Evolutionary conservation across 2,888 invertebrate species (phyloP).

Genomic region (Acrocyrtus sp.): DNA sequence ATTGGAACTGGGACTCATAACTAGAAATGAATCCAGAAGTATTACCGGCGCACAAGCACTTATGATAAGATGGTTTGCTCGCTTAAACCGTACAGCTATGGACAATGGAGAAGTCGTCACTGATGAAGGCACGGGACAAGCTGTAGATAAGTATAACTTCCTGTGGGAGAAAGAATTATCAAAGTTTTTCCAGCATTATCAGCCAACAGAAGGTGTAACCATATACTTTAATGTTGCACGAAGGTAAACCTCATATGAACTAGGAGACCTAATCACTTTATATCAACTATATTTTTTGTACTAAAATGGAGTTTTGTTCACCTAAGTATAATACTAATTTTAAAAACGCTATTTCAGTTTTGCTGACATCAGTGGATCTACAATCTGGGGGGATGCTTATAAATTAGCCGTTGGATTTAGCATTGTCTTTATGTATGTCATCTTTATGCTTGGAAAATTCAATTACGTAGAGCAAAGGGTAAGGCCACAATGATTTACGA

Average conservation of each 20-base stretch:
- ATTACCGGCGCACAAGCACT: conserved; percentile 75
- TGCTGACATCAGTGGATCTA: conserved; percentile 77
- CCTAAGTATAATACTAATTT: neutral
- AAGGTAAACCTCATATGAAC: conserved; percentile 69
- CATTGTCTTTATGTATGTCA: conserved; percentile 80
- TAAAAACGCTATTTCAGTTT: conserved; percentile 71
- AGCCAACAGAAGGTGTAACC: conserved; percentile 65
- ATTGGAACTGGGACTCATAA: conserved; percentile 71
- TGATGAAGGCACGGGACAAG: conserved; percentile 79
- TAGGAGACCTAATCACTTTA: neutral
- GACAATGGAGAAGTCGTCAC: conserved; percentile 76
- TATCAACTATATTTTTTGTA: neutral
- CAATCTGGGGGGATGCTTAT: conserved; percentile 79
- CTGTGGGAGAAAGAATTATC: conserved; percentile 55
- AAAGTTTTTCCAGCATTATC: conserved; percentile 36
- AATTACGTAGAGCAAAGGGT: conserved; percentile 80
- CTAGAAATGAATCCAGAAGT: conserved; percentile 71
- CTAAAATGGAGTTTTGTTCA: neutral
- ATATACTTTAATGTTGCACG: conserved; percentile 73
- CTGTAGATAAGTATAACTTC: conserved; percentile 69
- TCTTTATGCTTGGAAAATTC: conserved; percentile 77
- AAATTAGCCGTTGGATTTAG: conserved; percentile 76
- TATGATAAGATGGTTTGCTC: conserved; percentile 72
- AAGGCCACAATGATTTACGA: conserved; percentile 63
- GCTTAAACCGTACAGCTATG: conserved; percentile 73